These are phyloP conservation scores for Pyrgus malvae DNA, from an alignment of 2,888 invertebrate genomes.

Conservation along the genomic window DNA sequence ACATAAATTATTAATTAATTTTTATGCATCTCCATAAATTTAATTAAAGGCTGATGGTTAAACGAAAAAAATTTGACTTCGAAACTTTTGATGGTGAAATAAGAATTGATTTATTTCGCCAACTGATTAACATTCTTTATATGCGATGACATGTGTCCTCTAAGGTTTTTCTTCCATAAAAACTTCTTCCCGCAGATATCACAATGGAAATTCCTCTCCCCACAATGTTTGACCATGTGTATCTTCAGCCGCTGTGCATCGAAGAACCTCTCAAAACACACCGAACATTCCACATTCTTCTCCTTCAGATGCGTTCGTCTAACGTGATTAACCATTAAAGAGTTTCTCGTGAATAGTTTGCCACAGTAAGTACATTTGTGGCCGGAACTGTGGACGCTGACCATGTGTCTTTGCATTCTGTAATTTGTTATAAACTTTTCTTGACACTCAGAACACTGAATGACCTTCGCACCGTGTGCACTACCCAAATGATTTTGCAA, in stretches of 20 bases:
- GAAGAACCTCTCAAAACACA: constrained; percentile 60
- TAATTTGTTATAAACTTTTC: constrained; percentile 61
- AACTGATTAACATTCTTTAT: constrained; percentile 37
- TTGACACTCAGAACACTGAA: constrained; percentile 52
- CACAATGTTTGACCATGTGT: constrained; percentile 75
- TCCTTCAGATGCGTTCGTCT: constrained; percentile 61
- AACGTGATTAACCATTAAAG: constrained; percentile 59
- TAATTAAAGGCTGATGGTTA: too few relatives aligned
- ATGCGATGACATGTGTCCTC: constrained; percentile 72
- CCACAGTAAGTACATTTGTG: constrained; percentile 59
- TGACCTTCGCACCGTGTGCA: constrained; percentile 51
- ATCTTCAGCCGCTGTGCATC: constrained; percentile 54
- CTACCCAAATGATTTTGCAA: constrained; percentile 53
- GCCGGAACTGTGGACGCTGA: constrained; percentile 52
- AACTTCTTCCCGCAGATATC: constrained; percentile 81
- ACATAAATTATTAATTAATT: too few relatives aligned
- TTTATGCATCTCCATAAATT: too few relatives aligned
- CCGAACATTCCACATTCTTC: constrained; percentile 58
- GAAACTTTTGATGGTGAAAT: too few relatives aligned
- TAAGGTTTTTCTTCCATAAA: constrained; percentile 80
- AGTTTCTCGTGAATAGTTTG: constrained; percentile 57
- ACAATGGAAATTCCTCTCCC: constrained; percentile 77
- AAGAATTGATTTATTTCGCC: background rate
- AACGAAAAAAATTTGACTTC: too few relatives aligned
- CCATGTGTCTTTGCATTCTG: constrained; percentile 54